A percentile compares a stretch with the other conserved stretches of the same genome.
These are phyloP conservation scores for Anseranas semipalmata DNA, from an alignment of 2,113 vertebrate genomes.

Conservation along the genomic window DNA sequence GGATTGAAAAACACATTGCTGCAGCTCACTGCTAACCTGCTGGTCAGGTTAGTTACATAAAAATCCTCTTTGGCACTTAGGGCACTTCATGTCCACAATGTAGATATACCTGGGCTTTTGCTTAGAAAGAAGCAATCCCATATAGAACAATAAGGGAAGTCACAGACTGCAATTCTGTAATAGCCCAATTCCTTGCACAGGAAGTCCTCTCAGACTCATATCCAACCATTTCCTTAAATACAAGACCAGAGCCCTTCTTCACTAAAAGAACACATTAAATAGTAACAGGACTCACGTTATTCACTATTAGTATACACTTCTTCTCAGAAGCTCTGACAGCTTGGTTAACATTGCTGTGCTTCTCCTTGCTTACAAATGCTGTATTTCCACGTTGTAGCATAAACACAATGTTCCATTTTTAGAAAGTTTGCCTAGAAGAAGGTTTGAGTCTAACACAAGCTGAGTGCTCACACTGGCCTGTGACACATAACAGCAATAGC, in stretches of 20 bases:
- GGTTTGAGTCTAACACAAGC: conserved; percentile 60
- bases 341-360: neutral
- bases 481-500: neutral
- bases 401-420: conserved; percentile 48
- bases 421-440: conserved; percentile 58
- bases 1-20: neutral
- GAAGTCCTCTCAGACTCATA: neutral
- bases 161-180: neutral
- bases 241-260: neutral
- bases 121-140: neutral
- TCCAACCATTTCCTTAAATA: neutral
- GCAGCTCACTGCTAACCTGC: neutral
- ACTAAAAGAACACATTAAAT: neutral
- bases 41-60: neutral
- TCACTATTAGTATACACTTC: neutral
- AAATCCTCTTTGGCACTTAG: neutral
- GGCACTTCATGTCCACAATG: neutral
- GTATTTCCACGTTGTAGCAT: neutral
- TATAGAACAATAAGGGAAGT: neutral
- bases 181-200: neutral
- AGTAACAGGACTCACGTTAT: neutral
- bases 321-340: neutral
- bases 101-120: neutral
- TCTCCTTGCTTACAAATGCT: conserved; percentile 3
- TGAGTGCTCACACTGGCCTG: conserved; percentile 18